These are phyloP conservation scores for Akabosia matsudoensis DNA, from an alignment of 1,140 invertebrate genomes.

Conservation along the genomic window DNA sequence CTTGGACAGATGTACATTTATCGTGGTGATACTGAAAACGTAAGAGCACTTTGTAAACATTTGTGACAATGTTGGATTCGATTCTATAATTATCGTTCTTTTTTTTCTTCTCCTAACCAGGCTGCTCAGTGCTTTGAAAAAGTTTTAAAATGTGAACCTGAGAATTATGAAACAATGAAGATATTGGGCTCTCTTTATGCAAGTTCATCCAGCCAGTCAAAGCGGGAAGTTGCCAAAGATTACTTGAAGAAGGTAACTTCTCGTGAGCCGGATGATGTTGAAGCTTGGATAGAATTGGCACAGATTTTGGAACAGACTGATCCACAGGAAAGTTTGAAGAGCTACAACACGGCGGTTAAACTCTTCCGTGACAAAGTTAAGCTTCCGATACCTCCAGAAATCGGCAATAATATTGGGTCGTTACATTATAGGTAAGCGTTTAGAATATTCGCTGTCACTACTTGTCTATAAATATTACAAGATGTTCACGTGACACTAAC, in stretches of 20 bases:
- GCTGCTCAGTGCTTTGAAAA: slow-evolving; percentile 98
- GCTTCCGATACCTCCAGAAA: slow-evolving; percentile 94
- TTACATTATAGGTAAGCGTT: slow-evolving; percentile 83
- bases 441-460: no score
- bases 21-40: slow-evolving; percentile 93
- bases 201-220: slow-evolving; percentile 80
- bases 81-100: background rate
- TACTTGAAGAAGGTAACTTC: slow-evolving; percentile 91
- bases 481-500: no score
- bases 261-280: slow-evolving; percentile 96
- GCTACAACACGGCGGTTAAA: slow-evolving; percentile 89
- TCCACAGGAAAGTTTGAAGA: slow-evolving; percentile 77
- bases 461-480: no score
- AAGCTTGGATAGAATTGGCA: slow-evolving; percentile 98
- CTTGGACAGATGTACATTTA: slow-evolving; percentile 99
- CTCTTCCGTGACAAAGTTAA: slow-evolving; percentile 90
- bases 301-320: slow-evolving; percentile 96
- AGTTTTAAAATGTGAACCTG: slow-evolving; percentile 93
- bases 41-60: slow-evolving; percentile 55
- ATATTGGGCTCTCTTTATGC: slow-evolving; percentile 96
- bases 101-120: slow-evolving; percentile 55
- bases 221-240: slow-evolving; percentile 86
- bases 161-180: slow-evolving; percentile 99
- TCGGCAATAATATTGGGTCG: slow-evolving; percentile 95
- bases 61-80: background rate